Conservation (phyloP, 1,140 invertebrate species). For the Riptortus pedestris region DNA sequence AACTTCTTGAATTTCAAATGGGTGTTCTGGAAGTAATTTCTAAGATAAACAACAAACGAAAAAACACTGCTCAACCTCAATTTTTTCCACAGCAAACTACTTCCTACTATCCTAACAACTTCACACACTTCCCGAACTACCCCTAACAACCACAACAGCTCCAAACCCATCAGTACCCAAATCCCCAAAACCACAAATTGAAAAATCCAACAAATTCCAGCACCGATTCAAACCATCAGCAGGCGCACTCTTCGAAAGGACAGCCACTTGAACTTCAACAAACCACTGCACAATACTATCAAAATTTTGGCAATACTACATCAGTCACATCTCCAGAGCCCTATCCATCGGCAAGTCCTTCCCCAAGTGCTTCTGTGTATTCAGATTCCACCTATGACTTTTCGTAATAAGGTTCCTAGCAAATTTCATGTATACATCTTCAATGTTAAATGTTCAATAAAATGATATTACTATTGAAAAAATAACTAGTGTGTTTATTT, state of each 20-base stretch:
- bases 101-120: conserved; percentile 14
- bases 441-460: neutral
- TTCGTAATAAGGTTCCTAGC: neutral
- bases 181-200: conserved; percentile 1
- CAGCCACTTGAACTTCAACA: neutral
- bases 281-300: conserved; percentile 11
- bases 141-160: conserved; percentile 7
- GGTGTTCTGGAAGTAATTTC: conserved; percentile 16
- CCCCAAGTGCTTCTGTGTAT: conserved; percentile 3
- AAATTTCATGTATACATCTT: neutral
- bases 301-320: conserved; percentile 9
- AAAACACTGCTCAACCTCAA: conserved; percentile 12
- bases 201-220: neutral
- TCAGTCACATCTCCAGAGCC: too few species aligned
- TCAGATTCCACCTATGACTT: neutral
- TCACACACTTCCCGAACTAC: neutral
- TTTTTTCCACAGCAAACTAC: neutral
- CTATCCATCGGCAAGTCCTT: conserved; percentile 4
- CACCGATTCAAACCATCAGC: conserved; percentile 9
- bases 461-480: neutral
- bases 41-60: neutral
- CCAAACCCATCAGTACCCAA: neutral
- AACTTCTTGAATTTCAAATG: conserved; percentile 16
- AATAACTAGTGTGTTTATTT: neutral
- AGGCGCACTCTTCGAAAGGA: conserved; percentile 1